Evolutionary conservation across 2,888 invertebrate genomes (phyloP).

Genomic region (Tyria jacobaeae): DNA sequence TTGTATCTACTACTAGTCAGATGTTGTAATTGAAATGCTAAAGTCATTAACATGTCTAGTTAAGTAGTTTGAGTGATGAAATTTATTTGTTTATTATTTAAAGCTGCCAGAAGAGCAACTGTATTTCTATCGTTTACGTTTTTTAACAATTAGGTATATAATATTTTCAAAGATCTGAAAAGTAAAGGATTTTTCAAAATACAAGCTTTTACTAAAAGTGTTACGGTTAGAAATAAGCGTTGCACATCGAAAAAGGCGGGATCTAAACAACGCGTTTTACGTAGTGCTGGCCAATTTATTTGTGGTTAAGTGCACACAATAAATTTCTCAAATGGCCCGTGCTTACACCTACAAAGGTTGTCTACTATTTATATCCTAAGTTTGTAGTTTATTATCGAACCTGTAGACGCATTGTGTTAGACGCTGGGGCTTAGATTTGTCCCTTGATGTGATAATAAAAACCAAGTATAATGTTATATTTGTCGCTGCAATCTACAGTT

Average conservation of each 20-base stretch:
- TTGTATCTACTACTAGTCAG: too few relatives aligned
- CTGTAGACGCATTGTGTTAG: conserved; percentile 69
- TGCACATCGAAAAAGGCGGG: conserved; percentile 58
- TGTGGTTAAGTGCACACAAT: conserved; percentile 85
- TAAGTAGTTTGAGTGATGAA: too few relatives aligned
- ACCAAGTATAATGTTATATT: conserved; percentile 64
- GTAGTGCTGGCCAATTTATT: conserved; percentile 82
- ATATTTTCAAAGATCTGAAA: background rate
- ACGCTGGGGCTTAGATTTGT: conserved; percentile 74
- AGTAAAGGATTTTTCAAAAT: background rate
- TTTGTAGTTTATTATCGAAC: conserved; percentile 73
- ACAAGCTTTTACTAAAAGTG: conserved; percentile 7
- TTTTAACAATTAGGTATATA: background rate
- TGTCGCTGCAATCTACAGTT: conserved; percentile 64
- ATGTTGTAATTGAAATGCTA: too few relatives aligned
- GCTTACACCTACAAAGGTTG: conserved; percentile 79
- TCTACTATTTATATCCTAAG: conserved; percentile 82
- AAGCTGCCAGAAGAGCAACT: too few relatives aligned
- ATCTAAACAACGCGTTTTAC: conserved; percentile 67
- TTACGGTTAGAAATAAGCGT: conserved; percentile 48
- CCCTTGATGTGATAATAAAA: conserved; percentile 72
- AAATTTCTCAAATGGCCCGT: conserved; percentile 85
- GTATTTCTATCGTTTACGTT: background rate
- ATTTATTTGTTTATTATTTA: too few relatives aligned
- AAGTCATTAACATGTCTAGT: too few relatives aligned